Evolutionary conservation across 2,113 vertebrate species (phyloP).

Genomic region (Oenanthe oenanthe): DNA sequence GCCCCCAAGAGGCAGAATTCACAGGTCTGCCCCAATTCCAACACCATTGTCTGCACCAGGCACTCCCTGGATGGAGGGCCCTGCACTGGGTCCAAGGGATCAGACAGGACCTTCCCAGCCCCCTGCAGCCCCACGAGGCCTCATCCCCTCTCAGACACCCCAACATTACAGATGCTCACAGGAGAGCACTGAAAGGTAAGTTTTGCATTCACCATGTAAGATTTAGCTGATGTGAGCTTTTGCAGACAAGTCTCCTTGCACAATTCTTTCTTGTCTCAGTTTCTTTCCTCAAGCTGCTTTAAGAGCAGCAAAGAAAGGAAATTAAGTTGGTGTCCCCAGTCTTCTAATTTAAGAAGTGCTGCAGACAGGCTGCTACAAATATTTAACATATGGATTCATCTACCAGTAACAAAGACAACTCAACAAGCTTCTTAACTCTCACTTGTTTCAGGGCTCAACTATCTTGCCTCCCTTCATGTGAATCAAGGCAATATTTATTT

Average conservation of each 20-base stretch:
- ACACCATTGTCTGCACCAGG: neutral
- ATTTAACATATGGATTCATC: neutral
- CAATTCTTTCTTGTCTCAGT: neutral
- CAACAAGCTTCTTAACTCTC: neutral
- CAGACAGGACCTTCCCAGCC: neutral
- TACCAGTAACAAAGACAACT: neutral
- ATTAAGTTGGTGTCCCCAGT: neutral
- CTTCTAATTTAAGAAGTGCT: neutral
- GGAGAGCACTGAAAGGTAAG: neutral
- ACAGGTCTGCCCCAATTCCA: accelerated
- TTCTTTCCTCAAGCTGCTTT: neutral
- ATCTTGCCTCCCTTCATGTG: neutral
- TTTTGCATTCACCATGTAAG: neutral
- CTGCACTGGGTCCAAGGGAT: neutral
- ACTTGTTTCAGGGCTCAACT: neutral
- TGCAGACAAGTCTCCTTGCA: neutral
- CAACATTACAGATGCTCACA: neutral
- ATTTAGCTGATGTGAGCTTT: neutral
- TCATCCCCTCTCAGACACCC: accelerated
- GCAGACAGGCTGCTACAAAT: neutral
- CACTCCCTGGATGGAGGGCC: accelerated
- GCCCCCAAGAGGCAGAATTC: neutral
- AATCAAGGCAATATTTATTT: neutral
- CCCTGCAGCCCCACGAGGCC: accelerated
- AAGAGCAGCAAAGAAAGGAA: neutral